Base-by-base conservation (phyloP, 2,888 invertebrate genomes). In the Tromatobia lineatoria region DNA sequence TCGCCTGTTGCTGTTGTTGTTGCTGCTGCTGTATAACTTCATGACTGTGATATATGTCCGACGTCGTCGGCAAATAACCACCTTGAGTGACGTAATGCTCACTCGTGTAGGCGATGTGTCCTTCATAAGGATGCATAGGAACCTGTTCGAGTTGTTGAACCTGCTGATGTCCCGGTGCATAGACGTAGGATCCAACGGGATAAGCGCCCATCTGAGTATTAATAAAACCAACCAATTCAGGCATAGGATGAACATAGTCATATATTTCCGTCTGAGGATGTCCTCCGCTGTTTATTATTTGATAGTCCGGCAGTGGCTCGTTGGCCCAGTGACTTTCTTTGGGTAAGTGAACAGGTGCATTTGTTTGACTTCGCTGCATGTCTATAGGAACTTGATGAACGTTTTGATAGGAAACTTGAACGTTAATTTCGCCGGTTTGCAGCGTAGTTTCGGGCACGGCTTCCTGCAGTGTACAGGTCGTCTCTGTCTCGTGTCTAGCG, bases 161-260 rank as follows among this genome's bases (percentile, higher is more conserved):
- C 67, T 87, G 88, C 10, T 90, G 91, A 67, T 89, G 88, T 11
- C 83, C 85, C n/a, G 83, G 75, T 7, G 88, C 80, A 74, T 93
- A 93, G 42, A 91, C 90, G 69, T 91, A 93, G 1, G 93, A 88
- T 79, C 89, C 86, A 4, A 91, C 90, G 3, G 91, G 94, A 88
- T 94, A 95, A 20, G 94, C 93, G 64, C 94, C 94, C 80, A 95
- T 90, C 87, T 94, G 95, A 7, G 95, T 94, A 88, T 94, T 94
- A 80, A 95, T 95, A 85, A 94, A 95, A 38, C 94, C 94, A 8
- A 94, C 94, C 86, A 95, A 90, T 87, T 95, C 94, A 0, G 95
- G 94, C 71, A 94, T 92, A 3, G 94, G 94, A 82, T 94, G 94
- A 18, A 94, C 94, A 81, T 94, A 95, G 66, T 94, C 94, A 76